Evolutionary conservation across 2,113 vertebrate genomes (phyloP), one percentile per base, ranked within the genome.

Genomic region (Spheniscus mendiculus): DNA sequence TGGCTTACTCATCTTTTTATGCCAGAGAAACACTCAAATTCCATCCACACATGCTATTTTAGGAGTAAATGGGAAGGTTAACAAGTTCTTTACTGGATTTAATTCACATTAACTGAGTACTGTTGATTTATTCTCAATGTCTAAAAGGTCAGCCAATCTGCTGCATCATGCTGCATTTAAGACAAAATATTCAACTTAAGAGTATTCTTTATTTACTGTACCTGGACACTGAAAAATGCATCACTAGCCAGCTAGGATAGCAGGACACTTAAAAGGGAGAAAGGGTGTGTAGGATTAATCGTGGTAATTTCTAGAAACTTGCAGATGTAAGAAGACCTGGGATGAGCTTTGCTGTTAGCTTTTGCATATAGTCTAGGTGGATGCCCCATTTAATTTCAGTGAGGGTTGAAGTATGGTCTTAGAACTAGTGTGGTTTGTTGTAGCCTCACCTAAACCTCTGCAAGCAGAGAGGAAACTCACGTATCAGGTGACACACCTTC

Each of bases 401-500:
- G 23, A 72, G 29, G 26, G 74, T 7, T 77, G 53, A 86, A 40
- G 21, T 38, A 52, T 5, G 11, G 27, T 71, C 44, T 58, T 34
- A 65, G 49, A 70, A 63, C 49, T 12, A 69, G 40, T 0, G 0
- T 23, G 22, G 26, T 50, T 87, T 82, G 30, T 42, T 56, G 30
- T 13, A 70, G 77, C 47, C 47, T 49, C 55, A 82, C 14, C 26
- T 69, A 70, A 87, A 70, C 30, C 32, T 87, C 47, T 76, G 69
- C 22, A 56, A 50, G 77, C 21, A 29, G 32, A 69, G 25, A 42
- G 22, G 12, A 55, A 92, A 61, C 40, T 82, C 18, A 2, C 1
- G 0, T 32, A n/a, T 53, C 1, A 1, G 17, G 55, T n/a, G 62
- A 49, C 26, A 44, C 15, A 15, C 4, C 15, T 69, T 81, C n/a